Percentiles rank a stretch among this genome's conserved stretches.
Evolutionary conservation across 2,797 vertebrate genomes (phyloP).

Genomic region (Poecilia gillii): DNA sequence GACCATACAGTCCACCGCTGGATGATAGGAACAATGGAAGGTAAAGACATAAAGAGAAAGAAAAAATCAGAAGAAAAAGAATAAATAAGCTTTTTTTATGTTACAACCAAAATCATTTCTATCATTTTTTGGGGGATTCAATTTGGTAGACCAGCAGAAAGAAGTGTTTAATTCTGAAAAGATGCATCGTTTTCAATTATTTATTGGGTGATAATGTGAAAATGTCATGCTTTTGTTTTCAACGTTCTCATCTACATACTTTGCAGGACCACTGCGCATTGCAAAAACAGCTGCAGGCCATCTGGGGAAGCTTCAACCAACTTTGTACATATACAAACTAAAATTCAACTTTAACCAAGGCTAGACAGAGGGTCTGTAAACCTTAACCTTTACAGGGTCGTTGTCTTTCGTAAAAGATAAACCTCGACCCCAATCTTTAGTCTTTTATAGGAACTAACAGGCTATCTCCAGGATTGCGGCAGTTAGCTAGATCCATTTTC

Average conservation of each 20-base stretch:
- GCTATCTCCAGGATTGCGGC: neutral
- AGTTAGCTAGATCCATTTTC: neutral
- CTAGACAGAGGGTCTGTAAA: neutral
- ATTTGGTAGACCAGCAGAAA: neutral
- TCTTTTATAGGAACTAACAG: neutral
- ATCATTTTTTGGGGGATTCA: neutral
- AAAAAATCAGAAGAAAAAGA: neutral
- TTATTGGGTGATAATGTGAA: neutral
- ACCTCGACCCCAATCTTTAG: neutral
- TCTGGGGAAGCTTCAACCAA: neutral
- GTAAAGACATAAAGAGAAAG: neutral
- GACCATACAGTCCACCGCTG: slow-evolving; percentile 93
- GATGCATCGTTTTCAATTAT: neutral
- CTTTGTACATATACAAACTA: neutral
- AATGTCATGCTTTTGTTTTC: neutral
- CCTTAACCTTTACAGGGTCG: neutral
- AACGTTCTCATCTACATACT: neutral
- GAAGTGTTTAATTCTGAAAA: neutral
- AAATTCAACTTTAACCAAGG: neutral
- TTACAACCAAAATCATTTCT: neutral
- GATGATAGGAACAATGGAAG: neutral
- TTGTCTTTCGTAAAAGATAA: neutral
- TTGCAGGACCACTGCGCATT: neutral
- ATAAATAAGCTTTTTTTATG: neutral
- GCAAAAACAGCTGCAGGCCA: neutral